phyloP scores from a whole-genome alignment of 2,888 invertebrate species.

The Gandaritis pyraliata region DNA sequence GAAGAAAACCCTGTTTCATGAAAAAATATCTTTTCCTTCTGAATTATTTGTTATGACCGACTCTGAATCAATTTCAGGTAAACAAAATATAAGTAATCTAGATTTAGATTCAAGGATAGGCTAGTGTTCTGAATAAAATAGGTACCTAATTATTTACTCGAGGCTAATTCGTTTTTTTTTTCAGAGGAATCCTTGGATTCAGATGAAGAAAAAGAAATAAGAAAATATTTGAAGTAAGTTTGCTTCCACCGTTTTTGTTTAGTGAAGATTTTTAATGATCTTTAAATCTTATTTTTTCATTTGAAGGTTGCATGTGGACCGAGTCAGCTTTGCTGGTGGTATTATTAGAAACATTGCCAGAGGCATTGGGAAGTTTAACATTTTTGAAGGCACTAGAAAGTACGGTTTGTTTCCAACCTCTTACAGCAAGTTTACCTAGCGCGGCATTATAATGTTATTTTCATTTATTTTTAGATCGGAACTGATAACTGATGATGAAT shows the following conservation, averaged over 20 bases:
- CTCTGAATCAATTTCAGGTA: conserved; percentile 39
- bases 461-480: conserved; percentile 48
- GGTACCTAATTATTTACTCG: too few relatives aligned
- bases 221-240: conserved; percentile 60
- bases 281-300: background rate
- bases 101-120: background rate
- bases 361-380: conserved; percentile 47
- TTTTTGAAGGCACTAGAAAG: conserved; percentile 53
- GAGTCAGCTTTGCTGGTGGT: conserved; percentile 68
- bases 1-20: conserved; percentile 27
- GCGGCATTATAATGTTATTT: too few relatives aligned
- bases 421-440: too few relatives aligned
- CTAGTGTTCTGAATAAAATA: too few relatives aligned
- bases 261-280: background rate
- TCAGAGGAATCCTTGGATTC: conserved; percentile 60
- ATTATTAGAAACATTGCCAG: conserved; percentile 59
- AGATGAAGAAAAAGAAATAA: conserved; percentile 62
- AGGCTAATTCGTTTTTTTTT: conserved; percentile 20
- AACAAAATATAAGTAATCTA: too few relatives aligned
- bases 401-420: conserved; percentile 40
- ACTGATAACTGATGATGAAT: conserved; percentile 56
- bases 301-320: conserved; percentile 59
- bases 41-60: conserved; percentile 45
- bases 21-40: conserved; percentile 43
- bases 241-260: conserved; percentile 4